Base-by-base conservation (phyloP, 2,797 vertebrate genomes). In the Hydrocynus forskahlii region DNA sequence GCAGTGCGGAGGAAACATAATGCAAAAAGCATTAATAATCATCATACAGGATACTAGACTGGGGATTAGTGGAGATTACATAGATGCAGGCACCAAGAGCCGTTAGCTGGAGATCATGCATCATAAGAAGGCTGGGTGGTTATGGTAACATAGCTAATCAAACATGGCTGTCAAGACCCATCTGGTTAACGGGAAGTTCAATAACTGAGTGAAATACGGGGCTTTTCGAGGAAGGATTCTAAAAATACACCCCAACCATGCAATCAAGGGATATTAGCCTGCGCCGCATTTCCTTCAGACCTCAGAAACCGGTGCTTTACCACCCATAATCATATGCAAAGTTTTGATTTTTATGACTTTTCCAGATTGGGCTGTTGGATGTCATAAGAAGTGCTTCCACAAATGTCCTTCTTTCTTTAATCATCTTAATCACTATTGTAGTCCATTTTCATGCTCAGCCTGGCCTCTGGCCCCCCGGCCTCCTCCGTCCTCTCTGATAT, bases 351-450 rank as follows among this genome's bases (percentile, higher is more conserved):
- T 78, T 59, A 55, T 71, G 69, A 71, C 23, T 43, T 75, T 76
- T 82, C 81, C 71, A 83, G 64, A 84, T 82, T 75, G 69, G 64
- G 25, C 59, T 57, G 76, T 54, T 54, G 59, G 62, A 75, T 86
- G 82, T 84, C 70, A 81, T 79, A 84, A 78, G 66, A 82, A 81
- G 87, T 85, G 78, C 88, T 86, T 78, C 84, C 79, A 80, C 83
- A 88, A 91, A 81, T 76, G 66, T 89, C 88, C 91, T 91, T 86
- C 77, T 89, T 90, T 91, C 92, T 92, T 89, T 95, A 91, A 92
- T 92, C 90, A 89, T 92, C 91, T 91, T 91, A 93, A 96, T 96
- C 93, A 93, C 91, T 89, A 92, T 96, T 95, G 95, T 95, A 93
- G 92, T 94, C 88, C 86, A 87, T 91, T 96, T 95, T 94, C 90